Conservation (phyloP, 2,113 vertebrate species). For the Alaudala cheleensis region DNA sequence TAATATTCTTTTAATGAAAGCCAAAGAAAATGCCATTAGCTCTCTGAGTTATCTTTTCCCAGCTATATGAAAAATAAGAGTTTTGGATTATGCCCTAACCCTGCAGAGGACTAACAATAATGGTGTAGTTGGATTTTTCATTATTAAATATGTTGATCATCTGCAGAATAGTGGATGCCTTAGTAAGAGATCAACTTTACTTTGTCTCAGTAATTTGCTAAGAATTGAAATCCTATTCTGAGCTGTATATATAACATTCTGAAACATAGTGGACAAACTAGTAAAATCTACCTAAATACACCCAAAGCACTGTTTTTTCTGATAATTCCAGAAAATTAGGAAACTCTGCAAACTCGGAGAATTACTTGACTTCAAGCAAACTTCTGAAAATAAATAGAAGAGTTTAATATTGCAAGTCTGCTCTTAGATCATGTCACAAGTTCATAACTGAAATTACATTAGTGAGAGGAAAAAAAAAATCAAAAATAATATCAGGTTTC, state of each 20-base stretch:
- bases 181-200: not conserved
- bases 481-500: not conserved
- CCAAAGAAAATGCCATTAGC: not conserved
- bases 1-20: not conserved
- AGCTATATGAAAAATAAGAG: not conserved
- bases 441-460: not conserved
- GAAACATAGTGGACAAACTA: not conserved
- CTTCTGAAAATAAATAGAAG: not conserved
- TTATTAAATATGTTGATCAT: not conserved
- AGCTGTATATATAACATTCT: not conserved
- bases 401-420: not conserved
- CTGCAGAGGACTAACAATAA: not conserved
- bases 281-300: not conserved
- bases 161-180: not conserved
- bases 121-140: not conserved
- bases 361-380: not conserved
- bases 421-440: not conserved
- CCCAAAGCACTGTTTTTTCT: not conserved
- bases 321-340: not conserved
- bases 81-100: not conserved
- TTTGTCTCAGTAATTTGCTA: not conserved
- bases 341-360: not conserved
- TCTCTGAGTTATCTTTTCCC: not conserved
- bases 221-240: not conserved
- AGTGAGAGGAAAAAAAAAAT: not conserved